These are phyloP conservation scores for Cephonodes hylas DNA, from an alignment of 2,888 invertebrate genomes.

Conservation along the genomic window DNA sequence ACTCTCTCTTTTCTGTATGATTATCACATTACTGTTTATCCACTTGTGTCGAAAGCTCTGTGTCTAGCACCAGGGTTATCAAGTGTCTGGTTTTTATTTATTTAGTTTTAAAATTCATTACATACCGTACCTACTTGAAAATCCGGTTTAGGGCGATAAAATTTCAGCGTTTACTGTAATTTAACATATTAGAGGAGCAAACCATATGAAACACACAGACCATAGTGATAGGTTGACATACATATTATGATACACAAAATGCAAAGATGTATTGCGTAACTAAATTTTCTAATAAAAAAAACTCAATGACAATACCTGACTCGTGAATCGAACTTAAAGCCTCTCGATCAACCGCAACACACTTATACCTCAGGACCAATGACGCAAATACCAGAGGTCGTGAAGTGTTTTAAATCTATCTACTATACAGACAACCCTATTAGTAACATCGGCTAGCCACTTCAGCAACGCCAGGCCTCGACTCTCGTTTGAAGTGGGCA, in stretches of 20 bases:
- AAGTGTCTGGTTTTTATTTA: neutral
- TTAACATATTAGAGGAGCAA: too few relatives aligned
- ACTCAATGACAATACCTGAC: too few relatives aligned
- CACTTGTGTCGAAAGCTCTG: neutral
- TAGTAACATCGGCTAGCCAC: neutral
- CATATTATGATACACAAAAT: too few relatives aligned
- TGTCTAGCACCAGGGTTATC: neutral
- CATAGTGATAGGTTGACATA: too few relatives aligned
- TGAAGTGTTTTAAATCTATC: neutral
- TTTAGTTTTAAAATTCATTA: neutral
- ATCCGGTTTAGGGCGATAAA: neutral
- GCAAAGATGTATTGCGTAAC: too few relatives aligned
- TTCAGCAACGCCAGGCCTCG: neutral
- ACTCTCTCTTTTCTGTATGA: neutral
- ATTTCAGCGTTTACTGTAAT: neutral
- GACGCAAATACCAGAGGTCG: neutral
- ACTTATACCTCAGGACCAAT: neutral
- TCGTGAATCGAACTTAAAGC: too few relatives aligned
- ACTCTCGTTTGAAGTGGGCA: neutral
- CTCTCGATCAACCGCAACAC: too few relatives aligned
- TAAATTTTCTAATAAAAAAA: too few relatives aligned
- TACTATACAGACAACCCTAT: neutral
- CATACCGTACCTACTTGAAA: neutral
- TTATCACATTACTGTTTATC: slow-evolving; percentile 6
- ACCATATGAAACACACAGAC: too few relatives aligned